Evolutionary conservation across 2,797 vertebrate genomes (phyloP).

Genomic region (Chanos chanos): DNA sequence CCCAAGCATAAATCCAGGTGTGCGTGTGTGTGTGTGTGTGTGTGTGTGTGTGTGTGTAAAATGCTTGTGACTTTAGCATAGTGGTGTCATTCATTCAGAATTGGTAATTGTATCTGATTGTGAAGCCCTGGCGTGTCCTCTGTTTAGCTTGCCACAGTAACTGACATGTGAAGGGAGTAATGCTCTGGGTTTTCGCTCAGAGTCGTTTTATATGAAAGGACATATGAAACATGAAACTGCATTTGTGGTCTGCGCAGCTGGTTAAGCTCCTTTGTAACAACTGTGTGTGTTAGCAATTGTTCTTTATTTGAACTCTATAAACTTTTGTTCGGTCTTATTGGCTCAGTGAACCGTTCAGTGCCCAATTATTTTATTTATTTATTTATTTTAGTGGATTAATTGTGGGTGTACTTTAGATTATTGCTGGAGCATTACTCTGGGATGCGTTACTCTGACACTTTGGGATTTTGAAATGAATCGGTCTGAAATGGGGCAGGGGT

Average conservation of each 20-base stretch:
- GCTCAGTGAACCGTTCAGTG: not conserved
- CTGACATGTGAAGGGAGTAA: conserved; percentile 41
- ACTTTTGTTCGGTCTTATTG: no score
- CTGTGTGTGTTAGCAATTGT: conserved; percentile 22
- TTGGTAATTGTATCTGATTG: conserved; percentile 28
- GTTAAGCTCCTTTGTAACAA: conserved; percentile 31
- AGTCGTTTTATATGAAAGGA: conserved; percentile 28
- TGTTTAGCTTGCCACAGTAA: conserved; percentile 23
- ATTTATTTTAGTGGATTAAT: conserved; percentile 12
- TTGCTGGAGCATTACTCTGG: not conserved
- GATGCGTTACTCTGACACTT: conserved; percentile 26
- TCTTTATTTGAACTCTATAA: no score
- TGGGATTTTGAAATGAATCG: conserved; percentile 50
- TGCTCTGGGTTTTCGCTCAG: conserved; percentile 29
- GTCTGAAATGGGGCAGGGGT: conserved; percentile 36
- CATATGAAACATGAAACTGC: conserved; percentile 41
- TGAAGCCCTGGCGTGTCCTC: conserved; percentile 15
- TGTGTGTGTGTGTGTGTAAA: not conserved
- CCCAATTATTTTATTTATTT: not conserved
- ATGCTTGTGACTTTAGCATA: conserved; percentile 8
- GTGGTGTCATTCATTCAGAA: conserved; percentile 21
- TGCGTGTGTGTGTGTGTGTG: not conserved
- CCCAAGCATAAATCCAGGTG: not conserved
- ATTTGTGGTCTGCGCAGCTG: conserved; percentile 39
- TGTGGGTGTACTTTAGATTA: conserved; percentile 5